Base-by-base conservation (phyloP, 2,113 vertebrate species). In the Melospiza melodia region DNA sequence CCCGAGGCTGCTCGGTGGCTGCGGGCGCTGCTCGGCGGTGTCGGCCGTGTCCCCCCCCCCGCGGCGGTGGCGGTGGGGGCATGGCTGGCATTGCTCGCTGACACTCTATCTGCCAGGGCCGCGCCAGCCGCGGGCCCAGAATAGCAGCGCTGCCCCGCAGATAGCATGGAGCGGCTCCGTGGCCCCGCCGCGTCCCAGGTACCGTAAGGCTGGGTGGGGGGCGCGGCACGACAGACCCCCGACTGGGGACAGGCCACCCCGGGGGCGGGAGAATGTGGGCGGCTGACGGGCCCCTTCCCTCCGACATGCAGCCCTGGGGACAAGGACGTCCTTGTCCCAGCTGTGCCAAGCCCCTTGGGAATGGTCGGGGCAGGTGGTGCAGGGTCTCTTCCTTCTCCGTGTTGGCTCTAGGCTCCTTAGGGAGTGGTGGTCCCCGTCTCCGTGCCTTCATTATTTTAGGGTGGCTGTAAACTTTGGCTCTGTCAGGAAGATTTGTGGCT, bases 61-160 rank as follows among this genome's bases (percentile, higher is more conserved):
- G 39, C 24, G 6, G 58, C 25, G 8, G 61, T 13, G 87, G 61
- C 82, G 49, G 33, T 20, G 49, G 78, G 92, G 94, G 87, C 95
- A 91, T 19, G 92, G 84, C 95, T 96, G 95, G 87, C 81, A 93
- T 82, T 75, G 93, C 92, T 93, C 44, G 8, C 88, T 94, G 96
- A 95, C 94, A 95, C 90, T 63, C 86, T 95, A 94, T 96, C 95
- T 90, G 84, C 87, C 62, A 73, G 91, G 95, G 23, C 95, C 77
- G 44, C 16, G 59, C 91, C 74, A 89, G 94, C 71, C 67, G 46
- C 81, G 7, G 91, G 80, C 95, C 94, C 96, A 97, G 96, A 96
- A 97, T 97, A 97, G 96, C 96, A 81, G 96, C 68, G 52, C 91
- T 81, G 94, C 83, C 61, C 65, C 5, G 43, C 91, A 69, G 87